Conservation (phyloP, 2,113 vertebrate species). For the Barbus barbus region DNA sequence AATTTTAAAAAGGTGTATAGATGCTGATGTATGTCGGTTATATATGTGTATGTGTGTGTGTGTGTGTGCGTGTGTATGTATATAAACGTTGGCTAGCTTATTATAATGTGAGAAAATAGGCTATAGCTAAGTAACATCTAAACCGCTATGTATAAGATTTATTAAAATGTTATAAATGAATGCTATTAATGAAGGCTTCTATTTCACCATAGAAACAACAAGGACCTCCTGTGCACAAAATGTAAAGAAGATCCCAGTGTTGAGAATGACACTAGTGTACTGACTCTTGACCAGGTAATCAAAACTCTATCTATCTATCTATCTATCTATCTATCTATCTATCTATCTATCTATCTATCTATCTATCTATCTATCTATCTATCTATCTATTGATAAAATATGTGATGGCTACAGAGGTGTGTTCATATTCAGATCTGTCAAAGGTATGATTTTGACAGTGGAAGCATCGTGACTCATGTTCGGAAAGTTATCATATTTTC, state of each 20-base stretch:
- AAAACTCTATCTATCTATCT: neutral
- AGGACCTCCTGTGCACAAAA: constrained; percentile 73
- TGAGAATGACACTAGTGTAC: constrained; percentile 65
- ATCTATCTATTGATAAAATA: neutral
- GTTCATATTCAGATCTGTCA: neutral
- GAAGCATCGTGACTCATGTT: constrained; percentile 30
- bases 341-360: neutral
- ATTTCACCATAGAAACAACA: constrained; percentile 69
- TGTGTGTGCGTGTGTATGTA: too few relatives aligned
- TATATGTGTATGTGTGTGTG: too few relatives aligned
- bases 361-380: neutral
- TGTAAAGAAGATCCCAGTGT: constrained; percentile 69
- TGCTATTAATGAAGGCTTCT: neutral
- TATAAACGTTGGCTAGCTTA: neutral
- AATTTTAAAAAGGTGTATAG: neutral
- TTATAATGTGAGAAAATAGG: neutral
- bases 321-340: neutral
- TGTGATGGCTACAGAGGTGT: neutral
- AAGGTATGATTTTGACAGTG: neutral
- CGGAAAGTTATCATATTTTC: constrained; percentile 38
- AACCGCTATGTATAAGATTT: neutral
- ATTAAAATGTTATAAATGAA: neutral
- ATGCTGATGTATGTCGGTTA: too few relatives aligned
- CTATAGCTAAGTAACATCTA: neutral
- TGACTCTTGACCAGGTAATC: constrained; percentile 77